Evolutionary conservation across 2,888 invertebrate species (phyloP).

Genomic region (Lasius platythorax): DNA sequence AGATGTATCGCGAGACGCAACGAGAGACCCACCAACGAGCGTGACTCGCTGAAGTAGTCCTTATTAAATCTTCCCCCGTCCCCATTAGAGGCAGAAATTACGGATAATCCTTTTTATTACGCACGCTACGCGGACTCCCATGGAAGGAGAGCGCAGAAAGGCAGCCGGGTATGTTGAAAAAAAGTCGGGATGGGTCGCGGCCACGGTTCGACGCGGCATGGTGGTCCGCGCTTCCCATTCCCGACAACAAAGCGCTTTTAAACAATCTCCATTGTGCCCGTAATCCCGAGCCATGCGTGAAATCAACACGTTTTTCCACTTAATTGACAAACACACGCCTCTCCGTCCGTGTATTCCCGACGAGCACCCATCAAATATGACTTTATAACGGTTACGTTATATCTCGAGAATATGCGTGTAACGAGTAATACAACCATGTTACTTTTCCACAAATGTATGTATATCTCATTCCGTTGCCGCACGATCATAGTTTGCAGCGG

Average conservation of each 20-base stretch:
- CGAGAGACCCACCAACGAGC: conserved; percentile 70
- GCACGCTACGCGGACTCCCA: conserved; percentile 55
- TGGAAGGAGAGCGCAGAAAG: conserved; percentile 53
- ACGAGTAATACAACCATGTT: conserved; percentile 25
- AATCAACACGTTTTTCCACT: conserved; percentile 79
- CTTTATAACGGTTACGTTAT: conserved; percentile 25
- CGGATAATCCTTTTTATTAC: conserved; percentile 65
- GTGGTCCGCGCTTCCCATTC: conserved; percentile 73
- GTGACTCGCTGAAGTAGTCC: conserved; percentile 63
- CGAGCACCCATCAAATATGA: conserved; percentile 42
- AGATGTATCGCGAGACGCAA: conserved; percentile 30
- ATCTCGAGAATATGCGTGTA: conserved; percentile 25
- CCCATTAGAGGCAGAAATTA: conserved; percentile 60
- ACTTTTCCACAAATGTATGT: conserved; percentile 4
- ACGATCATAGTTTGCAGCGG: background rate
- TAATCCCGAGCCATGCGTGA: conserved; percentile 78
- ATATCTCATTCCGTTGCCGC: background rate
- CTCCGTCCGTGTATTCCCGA: conserved; percentile 49
- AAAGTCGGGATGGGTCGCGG: conserved; percentile 54
- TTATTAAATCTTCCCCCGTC: conserved; percentile 71
- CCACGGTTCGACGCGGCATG: conserved; percentile 58
- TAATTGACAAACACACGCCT: conserved; percentile 75
- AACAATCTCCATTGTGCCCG: conserved; percentile 75
- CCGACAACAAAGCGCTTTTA: conserved; percentile 77
- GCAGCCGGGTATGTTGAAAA: conserved; percentile 39